phyloP scores from a whole-genome alignment of 1,140 invertebrate species.

The Coptotermes formosanus region DNA sequence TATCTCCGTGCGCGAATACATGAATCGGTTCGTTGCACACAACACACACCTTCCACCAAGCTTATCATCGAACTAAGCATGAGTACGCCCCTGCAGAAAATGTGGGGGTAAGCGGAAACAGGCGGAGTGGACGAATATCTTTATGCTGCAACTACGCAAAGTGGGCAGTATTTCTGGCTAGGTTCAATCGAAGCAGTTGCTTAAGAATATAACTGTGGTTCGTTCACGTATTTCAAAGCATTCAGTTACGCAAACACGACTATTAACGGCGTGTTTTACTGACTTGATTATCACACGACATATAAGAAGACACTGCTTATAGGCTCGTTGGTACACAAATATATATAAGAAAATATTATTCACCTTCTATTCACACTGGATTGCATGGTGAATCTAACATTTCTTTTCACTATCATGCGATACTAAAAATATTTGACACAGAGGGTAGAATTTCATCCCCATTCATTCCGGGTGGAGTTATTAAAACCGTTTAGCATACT shows the following conservation, averaged over 20 bases:
- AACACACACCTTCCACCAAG: not conserved
- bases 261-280: not conserved
- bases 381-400: too few species aligned
- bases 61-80: not conserved
- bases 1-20: not conserved
- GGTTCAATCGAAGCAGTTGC: not conserved
- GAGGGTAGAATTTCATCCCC: not conserved
- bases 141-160: not conserved
- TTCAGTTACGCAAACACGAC: not conserved
- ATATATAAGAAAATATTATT: too few species aligned
- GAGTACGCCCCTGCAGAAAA: not conserved
- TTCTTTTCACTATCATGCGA: too few species aligned
- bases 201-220: not conserved
- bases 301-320: not conserved
- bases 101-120: not conserved
- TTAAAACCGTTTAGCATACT: too few species aligned
- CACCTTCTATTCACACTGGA: too few species aligned
- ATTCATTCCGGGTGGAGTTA: not conserved
- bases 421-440: not conserved
- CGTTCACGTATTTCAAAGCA: not conserved
- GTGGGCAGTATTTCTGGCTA: not conserved
- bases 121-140: not conserved
- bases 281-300: not conserved
- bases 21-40: not conserved
- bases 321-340: conserved; percentile 3